Base-by-base conservation (phyloP, 2,113 vertebrate species). In the Hemichromis elongatus region DNA sequence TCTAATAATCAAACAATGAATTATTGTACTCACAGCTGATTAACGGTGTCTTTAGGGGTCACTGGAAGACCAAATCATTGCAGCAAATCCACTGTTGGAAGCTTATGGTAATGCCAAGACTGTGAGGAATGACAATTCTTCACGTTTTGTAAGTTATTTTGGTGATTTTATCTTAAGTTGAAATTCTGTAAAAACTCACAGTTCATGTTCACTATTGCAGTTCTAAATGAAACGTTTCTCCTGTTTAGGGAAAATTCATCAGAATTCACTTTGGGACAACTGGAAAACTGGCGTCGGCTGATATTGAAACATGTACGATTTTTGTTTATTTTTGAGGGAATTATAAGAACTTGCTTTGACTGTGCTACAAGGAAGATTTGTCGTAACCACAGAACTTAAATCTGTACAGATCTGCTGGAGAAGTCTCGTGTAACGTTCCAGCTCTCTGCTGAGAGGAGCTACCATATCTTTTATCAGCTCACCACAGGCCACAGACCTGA, bases 281-380 rank as follows among this genome's bases (percentile, higher is more conserved):
- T 33, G 98, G 98, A 88, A 99, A 99, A 86, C 92, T 99, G 95
- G 96, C 98, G 90, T 99, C 98, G 91, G 98, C 98, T 84, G 98
- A 99, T 90, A 98, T 99, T 95, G 98, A 99, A 95, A 99, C 98
- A 61, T 99, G 98, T 99, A 95, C 96, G 97, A 13, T 11, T 53
- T 68, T 68, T 16, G 10, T 37, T 61, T 33, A 33, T 59, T 50
- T 30, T 16, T 57, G 13, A 26, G 24, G 81, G 35, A 3, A 5
- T n/a, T 19, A 63, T 56, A 7, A 18, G 21, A 19, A 18, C 6
- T 3, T 61, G n/a, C 4, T 80, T 30, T 12, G 45, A 18, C 12
- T 33, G 5, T 59, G 14, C n/a, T 82, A 12, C 18, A 56, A 26
- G 0, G 24, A 9, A 55, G 5, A 19, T 77, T 42, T 68, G 13